A percentile compares a stretch with the other conserved stretches of the same genome.
Evolutionary conservation across 1,140 invertebrate species (phyloP).

Genomic region (Homarus americanus): DNA sequence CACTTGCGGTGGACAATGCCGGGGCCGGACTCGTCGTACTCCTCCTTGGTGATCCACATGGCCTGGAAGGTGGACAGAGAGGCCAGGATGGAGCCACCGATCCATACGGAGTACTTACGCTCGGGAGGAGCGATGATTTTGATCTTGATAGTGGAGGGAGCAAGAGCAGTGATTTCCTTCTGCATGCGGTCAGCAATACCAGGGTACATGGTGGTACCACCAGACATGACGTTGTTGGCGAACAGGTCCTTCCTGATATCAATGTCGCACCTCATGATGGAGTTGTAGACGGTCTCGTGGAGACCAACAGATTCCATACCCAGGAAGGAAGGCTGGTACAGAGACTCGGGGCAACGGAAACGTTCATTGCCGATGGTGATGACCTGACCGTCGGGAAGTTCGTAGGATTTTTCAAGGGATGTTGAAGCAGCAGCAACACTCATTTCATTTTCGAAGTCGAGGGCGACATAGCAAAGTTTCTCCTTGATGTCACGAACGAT

Average conservation of each 20-base stretch:
- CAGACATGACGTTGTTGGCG: constrained; percentile 85
- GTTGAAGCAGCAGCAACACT: constrained; percentile 77
- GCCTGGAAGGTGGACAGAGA: constrained; percentile 93
- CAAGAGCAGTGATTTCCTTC: constrained; percentile 88
- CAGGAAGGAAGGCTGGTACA: constrained; percentile 97
- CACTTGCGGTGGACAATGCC: constrained; percentile 55
- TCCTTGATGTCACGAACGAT: constrained; percentile 97
- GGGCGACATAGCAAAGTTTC: constrained; percentile 93
- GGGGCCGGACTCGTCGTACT: constrained; percentile 74
- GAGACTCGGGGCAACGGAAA: constrained; percentile 97
- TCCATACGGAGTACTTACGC: constrained; percentile 70
- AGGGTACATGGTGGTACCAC: constrained; percentile 83
- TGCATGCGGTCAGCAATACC: constrained; percentile 83
- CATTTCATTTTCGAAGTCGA: constrained; percentile 97
- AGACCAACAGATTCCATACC: constrained; percentile 86
- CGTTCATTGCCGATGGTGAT: constrained; percentile 98
- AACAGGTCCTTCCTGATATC: constrained; percentile 77
- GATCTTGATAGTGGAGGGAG: constrained; percentile 92
- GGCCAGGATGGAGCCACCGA: constrained; percentile 83
- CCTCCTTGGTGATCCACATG: constrained; percentile 92
- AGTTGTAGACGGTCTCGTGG: constrained; percentile 69
- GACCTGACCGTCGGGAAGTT: constrained; percentile 95
- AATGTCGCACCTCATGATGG: constrained; percentile 71
- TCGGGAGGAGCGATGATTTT: constrained; percentile 82
- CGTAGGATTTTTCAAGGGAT: constrained; percentile 81